Base-by-base conservation (phyloP, 1,140 invertebrate species). In the Drosophila mojavensis region DNA sequence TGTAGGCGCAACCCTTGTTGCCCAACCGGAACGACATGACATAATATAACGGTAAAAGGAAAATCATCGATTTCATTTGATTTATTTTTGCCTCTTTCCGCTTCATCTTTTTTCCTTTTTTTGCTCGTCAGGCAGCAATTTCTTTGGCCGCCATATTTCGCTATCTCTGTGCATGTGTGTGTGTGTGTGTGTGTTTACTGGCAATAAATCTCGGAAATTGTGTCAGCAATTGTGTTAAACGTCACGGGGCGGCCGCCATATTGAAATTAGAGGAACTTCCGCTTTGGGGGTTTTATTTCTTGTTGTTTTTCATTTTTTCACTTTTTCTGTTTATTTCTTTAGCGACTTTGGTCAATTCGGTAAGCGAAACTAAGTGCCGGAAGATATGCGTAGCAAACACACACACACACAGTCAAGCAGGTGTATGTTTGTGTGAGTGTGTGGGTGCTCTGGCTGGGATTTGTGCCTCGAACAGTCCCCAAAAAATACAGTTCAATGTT, bases 41-140 rank as follows among this genome's bases (percentile, higher is more conserved):
- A 88, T 89, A 88, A 88, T 81, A 89, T 79, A 88, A 78, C 76
- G 80, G 79, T 88, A 88, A 88, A 89, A 88, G 83, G 83, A 86
- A 86, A 86, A 86, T 88, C 83, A 86, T 86, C 83, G 83, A 83
- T 88, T 86, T 86, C 78, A 86, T 88, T 86, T 88, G 84, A 88
- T 88, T 86, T 83, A 88, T 86, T 83, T 83, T 83, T 48, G n/a
- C 67, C 53, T 68, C 67, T 74, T 68, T 43, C 50, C n/a, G 33
- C 6, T n/a, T n/a, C 13, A 28, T 4, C 1, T 26, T 26, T 10
- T 20, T 26, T 11, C 10, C 39, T 24, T 24, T 24, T 43, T 13
- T 43, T 45, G 47, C 17, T 50, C 11, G 36, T 39, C 36, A 39
- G 48, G 6, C 4, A n/a, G 39, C 58, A 65, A 65, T 59, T 64